Evolutionary conservation across 2,113 vertebrate genomes (phyloP), one percentile per base, ranked within the genome.

Genomic region (Tupaia chinensis): DNA sequence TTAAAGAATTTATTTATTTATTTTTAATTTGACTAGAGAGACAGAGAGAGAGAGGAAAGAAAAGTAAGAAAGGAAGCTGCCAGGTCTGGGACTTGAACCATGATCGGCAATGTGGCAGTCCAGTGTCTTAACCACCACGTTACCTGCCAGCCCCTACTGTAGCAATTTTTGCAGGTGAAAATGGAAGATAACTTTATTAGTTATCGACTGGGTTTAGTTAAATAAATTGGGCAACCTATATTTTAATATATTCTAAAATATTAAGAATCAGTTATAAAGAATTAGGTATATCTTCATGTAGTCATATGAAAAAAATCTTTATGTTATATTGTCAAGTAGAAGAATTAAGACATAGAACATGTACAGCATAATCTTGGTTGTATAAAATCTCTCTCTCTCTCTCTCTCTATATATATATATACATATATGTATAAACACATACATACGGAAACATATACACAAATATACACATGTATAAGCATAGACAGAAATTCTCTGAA

Each of bases 221-320:
- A 92, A 78, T 34, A 70, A 69, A 73, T 68, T 32, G 68, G 20
- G 22, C 92, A 91, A 95, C 32, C 19, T 25, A 72, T 68, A 88
- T 78, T 84, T 65, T 93, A 6, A 16, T 25, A 72, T 68, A 88
- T 78, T 84, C 69, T 93, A 6, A 16, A 93, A 60, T 91, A 78
- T 60, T 93, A 93, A 14, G 53, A 83, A 82, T 7, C 23, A 44
- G 15, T 73, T 68, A 76, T 80, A 72, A 95, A 91, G 58, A 95
- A 44, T 89, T 72, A 73, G 65, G 12, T 68, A 11, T n/a, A 79
- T 89, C 27, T 89, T 66, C 22, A 56, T 54, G 34, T 84, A n/a
- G 54, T 69, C 23, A 63, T 68, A 72, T 32, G 78, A 16, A 87
- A 95, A 95, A 91, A 91, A 65, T 70, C 68, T 78, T 10, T 25